phyloP scores from a whole-genome alignment of 2,888 invertebrate genomes.

The Yponomeuta sedellus region DNA sequence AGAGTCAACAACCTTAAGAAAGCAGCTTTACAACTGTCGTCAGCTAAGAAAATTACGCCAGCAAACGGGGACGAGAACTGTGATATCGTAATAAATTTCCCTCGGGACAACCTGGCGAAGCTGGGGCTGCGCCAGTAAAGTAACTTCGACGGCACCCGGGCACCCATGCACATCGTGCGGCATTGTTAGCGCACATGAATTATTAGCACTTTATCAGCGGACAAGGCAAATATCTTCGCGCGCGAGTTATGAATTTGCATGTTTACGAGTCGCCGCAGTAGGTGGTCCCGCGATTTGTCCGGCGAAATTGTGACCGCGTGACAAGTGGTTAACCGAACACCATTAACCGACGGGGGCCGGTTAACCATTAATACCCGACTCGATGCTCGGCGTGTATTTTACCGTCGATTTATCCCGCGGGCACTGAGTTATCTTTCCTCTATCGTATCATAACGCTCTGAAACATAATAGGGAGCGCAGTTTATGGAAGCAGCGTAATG shows the following conservation, averaged over 20 bases:
- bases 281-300: constrained; percentile 69
- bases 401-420: constrained; percentile 47
- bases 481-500: constrained; percentile 36
- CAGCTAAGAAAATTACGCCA: too few relatives aligned
- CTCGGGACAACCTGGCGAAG: neutral
- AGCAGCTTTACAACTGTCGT: too few relatives aligned
- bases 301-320: constrained; percentile 52
- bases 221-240: constrained; percentile 37
- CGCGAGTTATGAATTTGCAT: constrained; percentile 60
- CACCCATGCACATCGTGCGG: constrained; percentile 23
- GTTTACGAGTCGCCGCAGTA: constrained; percentile 58
- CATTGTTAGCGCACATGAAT: constrained; percentile 28
- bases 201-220: constrained; percentile 9
- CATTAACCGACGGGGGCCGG: constrained; percentile 52
- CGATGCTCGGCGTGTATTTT: constrained; percentile 49
- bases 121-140: neutral
- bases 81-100: neutral
- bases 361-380: constrained; percentile 36
- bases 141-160: neutral
- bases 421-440: constrained; percentile 50
- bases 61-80: too few relatives aligned
- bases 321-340: constrained; percentile 58
- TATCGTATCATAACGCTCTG: constrained; percentile 39
- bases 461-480: constrained; percentile 45
- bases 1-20: too few relatives aligned